These are phyloP conservation scores for Perca fluviatilis DNA, from an alignment of 2,113 vertebrate species.

Conservation along the genomic window DNA sequence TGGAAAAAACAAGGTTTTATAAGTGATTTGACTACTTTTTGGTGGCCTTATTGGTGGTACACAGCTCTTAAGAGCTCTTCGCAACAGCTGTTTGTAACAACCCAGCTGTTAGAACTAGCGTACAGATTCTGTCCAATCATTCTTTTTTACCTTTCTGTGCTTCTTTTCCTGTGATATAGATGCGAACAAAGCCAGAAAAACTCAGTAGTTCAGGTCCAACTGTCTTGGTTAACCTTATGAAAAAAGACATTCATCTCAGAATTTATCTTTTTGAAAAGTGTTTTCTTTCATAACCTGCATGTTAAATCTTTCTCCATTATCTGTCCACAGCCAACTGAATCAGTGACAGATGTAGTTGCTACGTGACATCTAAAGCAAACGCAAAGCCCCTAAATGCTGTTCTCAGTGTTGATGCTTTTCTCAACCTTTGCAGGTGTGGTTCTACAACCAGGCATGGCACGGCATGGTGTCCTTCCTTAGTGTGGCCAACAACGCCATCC, in stretches of 20 bases:
- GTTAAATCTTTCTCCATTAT: slow-evolving; percentile 13
- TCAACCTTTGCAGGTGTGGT: slow-evolving; percentile 91
- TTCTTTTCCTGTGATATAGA: background rate
- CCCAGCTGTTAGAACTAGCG: background rate
- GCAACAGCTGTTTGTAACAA: slow-evolving; percentile 1
- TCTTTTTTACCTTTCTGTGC: slow-evolving; percentile 7
- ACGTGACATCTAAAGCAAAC: slow-evolving; percentile 41
- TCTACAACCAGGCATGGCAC: slow-evolving; percentile 97
- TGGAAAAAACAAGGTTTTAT: background rate
- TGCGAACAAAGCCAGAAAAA: too few relatives aligned
- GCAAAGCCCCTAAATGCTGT: slow-evolving; percentile 8
- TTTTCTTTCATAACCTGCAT: background rate
- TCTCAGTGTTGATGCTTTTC: background rate
- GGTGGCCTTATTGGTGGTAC: background rate
- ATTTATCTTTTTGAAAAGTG: background rate
- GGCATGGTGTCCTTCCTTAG: slow-evolving; percentile 92
- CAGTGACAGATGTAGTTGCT: slow-evolving; percentile 49
- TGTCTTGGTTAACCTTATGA: background rate
- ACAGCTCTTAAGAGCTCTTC: slow-evolving; percentile 9
- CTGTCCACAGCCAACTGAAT: background rate
- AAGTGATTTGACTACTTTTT: background rate
- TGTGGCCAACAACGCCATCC: slow-evolving; percentile 94
- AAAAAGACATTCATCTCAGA: background rate
- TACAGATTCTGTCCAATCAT: background rate
- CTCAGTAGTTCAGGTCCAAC: background rate